Evolutionary conservation across 2,888 invertebrate genomes (phyloP), one percentile per base, ranked within the genome.

Genomic region (Lasioglossum leucozonium): DNA sequence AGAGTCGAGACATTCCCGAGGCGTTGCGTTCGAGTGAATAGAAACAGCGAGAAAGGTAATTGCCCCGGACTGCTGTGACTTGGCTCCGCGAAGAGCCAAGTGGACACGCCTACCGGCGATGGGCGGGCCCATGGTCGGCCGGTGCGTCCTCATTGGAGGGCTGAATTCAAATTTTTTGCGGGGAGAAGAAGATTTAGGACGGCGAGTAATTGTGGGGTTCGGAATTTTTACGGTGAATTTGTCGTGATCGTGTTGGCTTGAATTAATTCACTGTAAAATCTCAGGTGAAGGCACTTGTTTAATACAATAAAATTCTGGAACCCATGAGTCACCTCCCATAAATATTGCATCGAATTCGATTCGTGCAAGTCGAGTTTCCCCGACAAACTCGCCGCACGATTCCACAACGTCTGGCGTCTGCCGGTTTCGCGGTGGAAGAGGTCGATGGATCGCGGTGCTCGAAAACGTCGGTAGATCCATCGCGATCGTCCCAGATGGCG

Each of bases 401-500:
- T 22, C 10, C 34, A 22, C 30, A 22, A 65, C 0, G 65, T 22
- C 18, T 5, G 11, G 37, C 0, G 65, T 22, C 18, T 5, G 11
- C 2, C 26, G 26, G 6, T 30, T 26, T 16, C 13, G 26, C 13
- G n/a, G 58, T 26, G 30, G 2, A 30, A 30, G 30, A 16, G 58
- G 26, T 62, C 58, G 58, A 62, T 62, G 26, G 58, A 26, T 62
- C 5, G 13, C 16, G 26, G 16, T 6, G 26, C 58, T 26, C 26
- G 26, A n/a, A 13, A 58, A 30, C 30, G 6, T 6, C 58, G 58
- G 26, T 16, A 62, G 75, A 58, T 62, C 40, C 51, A 18, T 73
- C 51, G 58, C 77, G 87, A 84, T 84, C 79, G 69, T 81, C 81
- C 65, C 90, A 85, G 87, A 85, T 84, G 87, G 85, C 73, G 82